Evolutionary conservation across 2,888 invertebrate species (phyloP), one percentile per base, ranked within the genome.

Genomic region (Tupiocoris notatus): DNA sequence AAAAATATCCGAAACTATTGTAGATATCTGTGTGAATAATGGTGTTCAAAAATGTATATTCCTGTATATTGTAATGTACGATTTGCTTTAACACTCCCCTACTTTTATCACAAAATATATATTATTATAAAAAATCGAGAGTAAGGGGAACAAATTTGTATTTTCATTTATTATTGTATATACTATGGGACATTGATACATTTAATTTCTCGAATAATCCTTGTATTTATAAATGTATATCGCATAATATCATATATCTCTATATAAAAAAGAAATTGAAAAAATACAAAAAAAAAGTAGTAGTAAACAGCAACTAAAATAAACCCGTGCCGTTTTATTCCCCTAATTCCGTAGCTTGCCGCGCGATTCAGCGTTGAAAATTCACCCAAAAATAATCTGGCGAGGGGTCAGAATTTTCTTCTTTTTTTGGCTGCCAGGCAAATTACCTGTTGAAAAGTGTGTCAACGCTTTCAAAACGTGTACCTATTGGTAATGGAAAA

Each of bases 1-100:
- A 67, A 67, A 67, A 67, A 1, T 22, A 56, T 67, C 22, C 57
- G n/a, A n/a, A n/a, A 57, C 22, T 22, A 67, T 56, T 67, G 67
- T 67, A 67, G 67, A 67, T 67, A 67, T 57, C 57, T 67, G 6
- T 67, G 67, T 67, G 67, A 67, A 67, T 67, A 67, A 67, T 65
- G 16, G 7, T 39, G 67, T 22, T 67, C 16, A 57, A 67, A 24
- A 57, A n/a, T 67, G 67, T 67, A 67, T 17, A 67, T 67, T 67
- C 67, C 21, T 67, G 67, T 67, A 67, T 67, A 67, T 67, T 67
- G 67, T 24, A n/a, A 39, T 65, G 65, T 65, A n/a, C 39, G 65
- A 39, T 25, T 25, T 39, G 25, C 54, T 65, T 24, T 22, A 65
- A 39, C 25, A 39, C 54, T 18, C 25, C 65, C 20, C 39, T 54